Evolutionary conservation across 2,797 vertebrate species (phyloP), one percentile per base, ranked within the genome.

Genomic region (Eremophila alpestris): DNA sequence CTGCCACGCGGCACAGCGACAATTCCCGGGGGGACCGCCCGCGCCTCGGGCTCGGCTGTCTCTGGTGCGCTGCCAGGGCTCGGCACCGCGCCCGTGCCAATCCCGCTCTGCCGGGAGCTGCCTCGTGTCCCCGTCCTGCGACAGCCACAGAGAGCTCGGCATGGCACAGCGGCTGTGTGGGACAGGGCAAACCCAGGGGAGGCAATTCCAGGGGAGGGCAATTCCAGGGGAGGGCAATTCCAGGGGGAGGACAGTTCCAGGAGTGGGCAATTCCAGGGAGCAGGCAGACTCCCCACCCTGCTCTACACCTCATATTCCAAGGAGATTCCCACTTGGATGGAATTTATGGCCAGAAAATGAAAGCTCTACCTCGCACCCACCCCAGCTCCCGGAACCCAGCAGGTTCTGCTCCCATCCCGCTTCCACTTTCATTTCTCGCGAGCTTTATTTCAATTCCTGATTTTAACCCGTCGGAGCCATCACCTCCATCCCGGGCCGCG

Each of bases 71-170:
- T 29, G 58, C 17, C 1, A 6, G 60, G 14, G 24, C 51, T 30
- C 3, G 18, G 30, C 1, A 0, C 67, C 4, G 43, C 2, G 4
- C 48, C 17, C 2, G 21, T 8, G 13, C 32, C 14, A 60, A 46
- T 48, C 62, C 56, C 5, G 0, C 1, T 22, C 29, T 21, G 18
- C 54, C 32, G 0, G 6, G 52, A 4, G 43, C 68, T 6, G 17
- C 48, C 5, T 8, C 11, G 7, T 15, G 67, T 59, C 55, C 54
- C 41, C 1, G 0, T 21, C 19, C 6, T 40, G 56, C 30, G 2
- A 27, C 46, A 51, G 38, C 3, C 23, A 27, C 10, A 0, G 15
- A 29, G n/a, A 9, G 22, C 3, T 21, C 29, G 56, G 34, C 20
- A 29, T 49, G 62, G 40, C 41, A 7, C 20, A 4, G 54, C 36